Percentiles rank a stretch among this genome's conserved stretches.
Conservation (phyloP, 2,113 vertebrate genomes). For the Ceuthmochares aereus region DNA sequence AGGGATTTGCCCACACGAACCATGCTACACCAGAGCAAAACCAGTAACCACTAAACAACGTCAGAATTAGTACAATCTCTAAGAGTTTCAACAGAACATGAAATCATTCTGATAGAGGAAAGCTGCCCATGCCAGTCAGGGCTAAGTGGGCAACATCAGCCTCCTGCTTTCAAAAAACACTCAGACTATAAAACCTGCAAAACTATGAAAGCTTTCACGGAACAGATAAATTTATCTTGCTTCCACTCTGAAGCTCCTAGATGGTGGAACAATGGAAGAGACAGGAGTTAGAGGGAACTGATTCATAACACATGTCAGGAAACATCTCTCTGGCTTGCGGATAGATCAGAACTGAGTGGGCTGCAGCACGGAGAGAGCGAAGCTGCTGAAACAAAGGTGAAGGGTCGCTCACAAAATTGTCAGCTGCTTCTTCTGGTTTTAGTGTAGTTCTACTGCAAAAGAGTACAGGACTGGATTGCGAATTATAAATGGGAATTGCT, state of each 20-base stretch:
- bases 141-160: constrained; percentile 49
- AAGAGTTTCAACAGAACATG: constrained; percentile 21
- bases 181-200: constrained; percentile 39
- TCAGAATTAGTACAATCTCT: constrained; percentile 33
- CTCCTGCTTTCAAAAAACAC: constrained; percentile 35
- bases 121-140: constrained; percentile 18
- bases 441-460: not conserved
- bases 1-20: not conserved
- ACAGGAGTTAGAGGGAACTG: not conserved
- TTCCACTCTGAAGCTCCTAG: not conserved
- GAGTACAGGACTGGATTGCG: not conserved
- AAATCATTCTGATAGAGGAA: constrained; percentile 12
- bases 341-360: not conserved
- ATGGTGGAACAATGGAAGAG: not conserved
- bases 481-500: not conserved
- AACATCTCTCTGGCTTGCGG: constrained; percentile 19
- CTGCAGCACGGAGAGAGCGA: not conserved
- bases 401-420: not conserved
- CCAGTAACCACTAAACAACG: not conserved
- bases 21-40: not conserved
- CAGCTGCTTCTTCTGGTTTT: not conserved
- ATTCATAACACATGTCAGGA: constrained; percentile 29
- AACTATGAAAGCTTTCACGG: constrained; percentile 34
- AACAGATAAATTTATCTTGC: constrained; percentile 61
- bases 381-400: not conserved